Evolutionary conservation across 2,113 vertebrate species (phyloP).

Genomic region (Sturnus vulgaris): DNA sequence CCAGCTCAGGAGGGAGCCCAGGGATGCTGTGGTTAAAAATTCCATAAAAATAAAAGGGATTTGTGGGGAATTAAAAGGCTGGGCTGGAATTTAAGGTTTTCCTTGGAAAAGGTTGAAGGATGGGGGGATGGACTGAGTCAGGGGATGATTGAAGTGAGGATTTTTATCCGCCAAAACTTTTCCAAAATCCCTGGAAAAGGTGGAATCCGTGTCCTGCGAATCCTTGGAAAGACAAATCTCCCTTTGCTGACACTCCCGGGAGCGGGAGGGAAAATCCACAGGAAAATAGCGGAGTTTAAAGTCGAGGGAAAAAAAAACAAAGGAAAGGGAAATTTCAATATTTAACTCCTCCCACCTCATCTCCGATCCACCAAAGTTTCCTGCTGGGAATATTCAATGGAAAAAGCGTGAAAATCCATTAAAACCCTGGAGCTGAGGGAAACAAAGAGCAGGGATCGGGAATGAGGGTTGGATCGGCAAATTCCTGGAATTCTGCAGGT

Average conservation of each 20-base stretch:
- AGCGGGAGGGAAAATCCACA: not conserved
- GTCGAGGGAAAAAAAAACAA: not conserved
- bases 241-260: not conserved
- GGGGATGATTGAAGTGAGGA: not conserved
- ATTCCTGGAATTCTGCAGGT: accelerated
- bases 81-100: not conserved
- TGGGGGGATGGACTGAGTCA: not conserved
- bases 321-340: not conserved
- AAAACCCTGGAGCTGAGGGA: not conserved
- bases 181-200: not conserved
- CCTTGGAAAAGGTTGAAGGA: not conserved
- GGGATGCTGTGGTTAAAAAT: not conserved
- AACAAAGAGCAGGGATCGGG: not conserved
- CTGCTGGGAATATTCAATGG: not conserved
- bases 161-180: not conserved
- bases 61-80: not conserved
- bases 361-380: not conserved
- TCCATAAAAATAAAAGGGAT: not conserved
- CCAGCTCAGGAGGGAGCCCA: not conserved
- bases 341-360: not conserved
- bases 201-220: not conserved
- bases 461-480: not conserved
- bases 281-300: not conserved
- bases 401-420: not conserved
- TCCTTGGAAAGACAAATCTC: not conserved